phyloP scores from a whole-genome alignment of 2,113 vertebrate genomes.

The Phalacrocorax aristotelis region DNA sequence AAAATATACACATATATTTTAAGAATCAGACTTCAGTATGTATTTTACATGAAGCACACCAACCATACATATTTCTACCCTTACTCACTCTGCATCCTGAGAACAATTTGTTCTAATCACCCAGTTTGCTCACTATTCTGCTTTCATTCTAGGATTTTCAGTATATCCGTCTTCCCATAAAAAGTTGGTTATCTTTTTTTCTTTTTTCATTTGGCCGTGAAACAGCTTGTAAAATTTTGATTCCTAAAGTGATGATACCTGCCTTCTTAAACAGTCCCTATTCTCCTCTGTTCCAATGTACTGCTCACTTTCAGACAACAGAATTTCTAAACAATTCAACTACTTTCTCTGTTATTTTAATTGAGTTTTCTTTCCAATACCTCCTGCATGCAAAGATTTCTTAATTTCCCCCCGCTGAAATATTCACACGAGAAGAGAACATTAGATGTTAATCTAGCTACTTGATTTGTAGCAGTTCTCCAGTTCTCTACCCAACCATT shows the following conservation, averaged over 20 bases:
- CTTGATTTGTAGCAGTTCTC: constrained; percentile 62
- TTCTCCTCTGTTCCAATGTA: rapidly evolving
- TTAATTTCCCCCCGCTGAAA: neutral
- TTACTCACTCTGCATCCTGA: neutral
- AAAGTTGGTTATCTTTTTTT: neutral
- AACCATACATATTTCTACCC: rapidly evolving
- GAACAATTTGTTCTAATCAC: neutral
- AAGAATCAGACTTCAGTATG: neutral
- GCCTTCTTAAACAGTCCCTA: neutral
- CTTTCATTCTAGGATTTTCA: neutral
- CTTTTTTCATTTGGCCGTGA: neutral
- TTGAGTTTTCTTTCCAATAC: neutral
- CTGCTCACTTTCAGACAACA: neutral
- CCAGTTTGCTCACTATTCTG: neutral
- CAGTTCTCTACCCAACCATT: constrained; percentile 67
- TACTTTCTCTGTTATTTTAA: neutral
- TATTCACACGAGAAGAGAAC: neutral
- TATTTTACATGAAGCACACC: neutral
- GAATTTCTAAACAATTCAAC: neutral
- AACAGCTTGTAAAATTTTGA: neutral
- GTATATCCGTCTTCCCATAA: neutral
- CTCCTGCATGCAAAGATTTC: neutral
- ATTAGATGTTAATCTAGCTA: constrained; percentile 34
- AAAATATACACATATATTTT: rapidly evolving
- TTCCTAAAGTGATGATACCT: neutral